Base-by-base conservation (phyloP, 2,797 vertebrate species). In the Picus viridis region DNA sequence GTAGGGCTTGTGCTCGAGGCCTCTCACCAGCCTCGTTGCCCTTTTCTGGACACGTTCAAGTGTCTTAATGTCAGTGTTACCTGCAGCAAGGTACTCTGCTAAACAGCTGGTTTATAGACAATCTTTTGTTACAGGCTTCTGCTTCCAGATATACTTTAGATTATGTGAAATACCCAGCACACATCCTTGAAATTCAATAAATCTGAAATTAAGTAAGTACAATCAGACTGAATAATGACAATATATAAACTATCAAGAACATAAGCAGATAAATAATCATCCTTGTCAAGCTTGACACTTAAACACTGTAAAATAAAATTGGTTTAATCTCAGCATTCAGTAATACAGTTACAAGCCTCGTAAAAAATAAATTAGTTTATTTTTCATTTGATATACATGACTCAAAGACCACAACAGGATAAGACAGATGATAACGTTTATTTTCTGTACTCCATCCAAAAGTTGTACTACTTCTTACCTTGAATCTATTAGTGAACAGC, bases 401-500 rank as follows among this genome's bases (percentile, higher is more conserved):
- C 24, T 75, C 72, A 82, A 88, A 73, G 61, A 83, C 36, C 0
- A 1, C 24, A 93, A 86, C 27, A 89, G 19, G 56, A 70, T 45
- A 18, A 65, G 72, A 24, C 3, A 69, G 36, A 78, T n/a, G 29
- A 93, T 5, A 93, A 4, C n/a, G 78, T 67, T 83, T 64, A 45
- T 78, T 89, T 93, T 73, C 76, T 90, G 78, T 34, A 90, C 41
- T 82, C 73, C 43, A 71, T 88, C 84, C 54, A 58, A 68, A 88
- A 92, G 64, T 8, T 41, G 3, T n/a, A 92, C 74, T 92, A 92
- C 18, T 29, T 91, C 97, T 95, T 98, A 99, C 99, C 99, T 99
- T 99, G 96, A 99, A 99, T 96, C 99, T 98, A 95, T 99, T 99
- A 53, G 99, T 99, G 97, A 99, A 99, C 64, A 99, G 98, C 96